Conservation (phyloP, 2,888 invertebrate species). For the Baccha elongata region DNA sequence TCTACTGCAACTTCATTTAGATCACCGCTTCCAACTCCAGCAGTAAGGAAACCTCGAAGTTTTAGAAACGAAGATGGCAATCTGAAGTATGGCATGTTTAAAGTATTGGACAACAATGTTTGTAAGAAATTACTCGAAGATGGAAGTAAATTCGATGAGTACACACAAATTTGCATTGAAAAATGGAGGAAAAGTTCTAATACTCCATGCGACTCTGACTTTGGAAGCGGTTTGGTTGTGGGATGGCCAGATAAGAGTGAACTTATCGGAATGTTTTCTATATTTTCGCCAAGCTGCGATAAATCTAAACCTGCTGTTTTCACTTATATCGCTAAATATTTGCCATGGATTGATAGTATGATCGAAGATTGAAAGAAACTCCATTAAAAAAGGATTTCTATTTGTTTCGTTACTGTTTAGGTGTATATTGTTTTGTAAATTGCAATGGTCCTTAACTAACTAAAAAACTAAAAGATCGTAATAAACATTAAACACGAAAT, state of each 20-base stretch:
- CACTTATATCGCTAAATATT: conserved; percentile 46
- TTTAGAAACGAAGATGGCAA: conserved; percentile 1
- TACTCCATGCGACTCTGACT: conserved; percentile 51
- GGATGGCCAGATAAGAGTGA: conserved; percentile 48
- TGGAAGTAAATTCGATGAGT: conserved; percentile 46
- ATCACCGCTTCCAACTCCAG: not conserved
- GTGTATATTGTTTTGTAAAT: no score
- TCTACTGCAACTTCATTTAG: not conserved
- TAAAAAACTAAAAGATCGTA: no score
- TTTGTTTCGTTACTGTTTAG: no score
- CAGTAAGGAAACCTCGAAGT: not conserved
- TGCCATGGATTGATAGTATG: conserved; percentile 58
- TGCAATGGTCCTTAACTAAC: no score
- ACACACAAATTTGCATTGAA: conserved; percentile 47
- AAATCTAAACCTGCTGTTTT: conserved; percentile 38
- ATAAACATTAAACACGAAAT: no score
- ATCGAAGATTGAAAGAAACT: no score
- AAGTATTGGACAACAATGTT: conserved; percentile 4
- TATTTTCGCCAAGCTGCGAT: conserved; percentile 27
- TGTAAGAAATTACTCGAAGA: conserved; percentile 35
- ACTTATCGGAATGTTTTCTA: conserved; percentile 58
- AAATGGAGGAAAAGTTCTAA: conserved; percentile 44
- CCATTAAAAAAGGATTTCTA: no score
- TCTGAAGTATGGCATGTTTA: conserved; percentile 48
- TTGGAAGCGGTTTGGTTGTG: conserved; percentile 54